Evolutionary conservation across 2,113 vertebrate species (phyloP).

Genomic region (Hemicordylus capensis): DNA sequence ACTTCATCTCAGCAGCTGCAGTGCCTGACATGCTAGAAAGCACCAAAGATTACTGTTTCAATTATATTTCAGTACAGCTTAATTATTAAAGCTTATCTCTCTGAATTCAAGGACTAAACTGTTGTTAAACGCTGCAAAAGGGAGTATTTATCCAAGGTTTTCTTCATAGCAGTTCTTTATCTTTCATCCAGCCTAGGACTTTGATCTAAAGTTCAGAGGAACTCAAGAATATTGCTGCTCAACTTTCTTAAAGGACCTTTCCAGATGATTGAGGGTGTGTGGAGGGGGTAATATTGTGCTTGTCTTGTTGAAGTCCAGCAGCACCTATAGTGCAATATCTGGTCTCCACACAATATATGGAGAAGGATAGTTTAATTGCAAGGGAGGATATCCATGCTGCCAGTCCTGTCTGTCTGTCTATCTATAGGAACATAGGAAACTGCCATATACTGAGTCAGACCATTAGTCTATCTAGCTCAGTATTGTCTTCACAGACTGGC

Average conservation of each 20-base stretch:
- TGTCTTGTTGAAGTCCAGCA: neutral
- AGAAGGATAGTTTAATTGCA: neutral
- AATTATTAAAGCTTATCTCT: slow-evolving; percentile 53
- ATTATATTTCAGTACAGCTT: slow-evolving; percentile 3
- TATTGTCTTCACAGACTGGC: no score
- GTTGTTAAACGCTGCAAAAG: slow-evolving; percentile 44
- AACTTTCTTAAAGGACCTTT: neutral
- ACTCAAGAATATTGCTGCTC: slow-evolving; percentile 9
- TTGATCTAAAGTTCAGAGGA: slow-evolving; percentile 67
- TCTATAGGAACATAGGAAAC: no score
- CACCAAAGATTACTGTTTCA: neutral
- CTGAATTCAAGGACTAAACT: slow-evolving; percentile 60
- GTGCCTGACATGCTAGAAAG: neutral
- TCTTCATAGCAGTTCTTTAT: slow-evolving; percentile 52
- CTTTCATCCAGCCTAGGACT: slow-evolving; percentile 50
- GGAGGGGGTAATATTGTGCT: neutral
- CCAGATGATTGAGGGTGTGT: neutral
- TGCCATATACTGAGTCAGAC: no score
- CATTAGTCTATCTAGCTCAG: no score
- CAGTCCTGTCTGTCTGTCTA: no score
- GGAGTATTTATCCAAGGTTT: slow-evolving; percentile 70
- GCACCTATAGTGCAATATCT: neutral
- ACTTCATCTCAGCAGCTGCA: slow-evolving; percentile 16
- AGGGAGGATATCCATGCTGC: neutral
- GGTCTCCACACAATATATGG: neutral